phyloP scores from a whole-genome alignment of 2,113 vertebrate species.

The Ammodramus savannarum region DNA sequence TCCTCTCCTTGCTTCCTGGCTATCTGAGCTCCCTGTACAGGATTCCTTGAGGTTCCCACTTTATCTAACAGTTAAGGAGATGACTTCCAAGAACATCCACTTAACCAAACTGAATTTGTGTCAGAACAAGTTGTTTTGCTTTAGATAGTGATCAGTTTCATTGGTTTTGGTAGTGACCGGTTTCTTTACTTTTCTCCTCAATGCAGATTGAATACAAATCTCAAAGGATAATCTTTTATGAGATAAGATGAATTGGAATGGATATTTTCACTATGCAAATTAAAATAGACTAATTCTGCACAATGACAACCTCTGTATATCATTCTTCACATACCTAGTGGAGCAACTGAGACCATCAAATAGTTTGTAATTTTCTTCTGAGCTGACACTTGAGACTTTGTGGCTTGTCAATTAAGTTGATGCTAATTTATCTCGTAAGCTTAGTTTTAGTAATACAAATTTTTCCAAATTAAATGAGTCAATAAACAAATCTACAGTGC shows the following conservation, averaged over 20 bases:
- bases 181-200: neutral
- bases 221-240: neutral
- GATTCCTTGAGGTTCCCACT: neutral
- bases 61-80: neutral
- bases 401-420: neutral
- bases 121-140: neutral
- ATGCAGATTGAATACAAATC: neutral
- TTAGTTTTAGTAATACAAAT: neutral
- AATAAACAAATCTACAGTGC: neutral
- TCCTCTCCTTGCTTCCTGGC: neutral
- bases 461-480: neutral
- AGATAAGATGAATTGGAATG: neutral
- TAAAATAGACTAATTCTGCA: neutral
- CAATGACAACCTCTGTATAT: neutral
- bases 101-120: neutral
- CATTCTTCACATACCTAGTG: neutral
- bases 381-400: neutral
- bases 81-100: neutral
- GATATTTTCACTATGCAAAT: neutral
- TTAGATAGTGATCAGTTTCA: neutral
- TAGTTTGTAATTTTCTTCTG: neutral
- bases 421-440: neutral
- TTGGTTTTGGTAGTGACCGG: neutral
- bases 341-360: neutral
- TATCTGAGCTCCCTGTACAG: neutral